Percentiles rank a stretch among this genome's conserved stretches.
Conservation (phyloP, 2,888 invertebrate genomes). For the Volucella inflata region DNA sequence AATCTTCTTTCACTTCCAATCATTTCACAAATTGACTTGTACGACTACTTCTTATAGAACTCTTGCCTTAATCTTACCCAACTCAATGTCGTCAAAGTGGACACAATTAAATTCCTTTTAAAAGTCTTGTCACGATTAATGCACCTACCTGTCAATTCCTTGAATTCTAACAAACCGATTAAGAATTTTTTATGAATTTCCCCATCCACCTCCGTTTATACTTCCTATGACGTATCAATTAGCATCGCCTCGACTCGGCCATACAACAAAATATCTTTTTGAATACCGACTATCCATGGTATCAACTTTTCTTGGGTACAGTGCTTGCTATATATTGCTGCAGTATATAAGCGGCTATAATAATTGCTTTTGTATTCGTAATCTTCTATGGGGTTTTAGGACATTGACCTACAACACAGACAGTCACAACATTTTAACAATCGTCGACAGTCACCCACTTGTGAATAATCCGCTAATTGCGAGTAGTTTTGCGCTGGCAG, state of each 20-base stretch:
- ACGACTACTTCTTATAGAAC: no score
- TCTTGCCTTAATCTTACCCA: background rate
- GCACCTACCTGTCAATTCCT: constrained; percentile 40
- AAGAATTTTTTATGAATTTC: constrained; percentile 18
- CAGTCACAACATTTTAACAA: constrained; percentile 1
- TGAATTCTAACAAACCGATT: constrained; percentile 33
- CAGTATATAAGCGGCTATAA: constrained; percentile 17
- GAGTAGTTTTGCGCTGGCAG: constrained; percentile 36
- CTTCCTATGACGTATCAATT: constrained; percentile 50
- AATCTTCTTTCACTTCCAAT: no score
- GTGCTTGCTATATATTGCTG: constrained; percentile 1
- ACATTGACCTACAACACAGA: constrained; percentile 45
- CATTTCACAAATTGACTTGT: no score
- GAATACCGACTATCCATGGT: background rate
- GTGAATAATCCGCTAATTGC: constrained; percentile 66
- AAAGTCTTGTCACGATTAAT: constrained; percentile 39
- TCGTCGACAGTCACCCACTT: constrained; percentile 48
- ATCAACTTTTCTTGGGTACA: background rate
- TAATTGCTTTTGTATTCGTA: constrained; percentile 35
- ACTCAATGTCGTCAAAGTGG: background rate
- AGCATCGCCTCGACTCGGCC: constrained; percentile 7
- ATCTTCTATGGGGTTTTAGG: constrained; percentile 26
- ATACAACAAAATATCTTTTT: background rate
- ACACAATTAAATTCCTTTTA: constrained; percentile 4
- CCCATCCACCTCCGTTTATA: background rate